Conservation (phyloP, 53 echinoderm and acorn worm species). For the Echinarachnius parma region DNA sequence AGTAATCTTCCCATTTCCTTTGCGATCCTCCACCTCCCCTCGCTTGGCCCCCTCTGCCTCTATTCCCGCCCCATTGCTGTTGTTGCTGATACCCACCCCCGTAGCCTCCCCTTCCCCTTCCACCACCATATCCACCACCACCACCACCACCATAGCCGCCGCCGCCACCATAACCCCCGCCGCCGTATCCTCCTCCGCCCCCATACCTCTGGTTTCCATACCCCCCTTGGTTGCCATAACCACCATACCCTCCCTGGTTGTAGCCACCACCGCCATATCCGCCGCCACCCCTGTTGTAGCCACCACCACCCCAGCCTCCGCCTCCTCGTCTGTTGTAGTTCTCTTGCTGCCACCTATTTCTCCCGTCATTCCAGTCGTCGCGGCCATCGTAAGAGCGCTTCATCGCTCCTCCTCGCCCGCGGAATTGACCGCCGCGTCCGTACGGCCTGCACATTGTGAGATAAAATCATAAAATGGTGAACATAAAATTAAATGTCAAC, state of each 20-base stretch:
- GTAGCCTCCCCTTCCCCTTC: slow-evolving; percentile 29
- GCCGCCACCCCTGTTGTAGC: slow-evolving; percentile 5
- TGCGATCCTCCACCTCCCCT: slow-evolving; percentile 6
- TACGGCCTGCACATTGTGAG: slow-evolving; percentile 7
- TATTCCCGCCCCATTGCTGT: neutral
- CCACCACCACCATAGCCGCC: neutral
- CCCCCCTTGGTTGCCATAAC: slow-evolving; percentile 14
- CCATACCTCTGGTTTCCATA: slow-evolving; percentile 37
- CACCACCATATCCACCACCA: neutral
- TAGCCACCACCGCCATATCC: slow-evolving; percentile 13
- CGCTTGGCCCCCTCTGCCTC: neutral
- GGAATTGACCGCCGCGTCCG: slow-evolving; percentile 17
- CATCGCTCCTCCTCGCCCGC: slow-evolving; percentile 22
- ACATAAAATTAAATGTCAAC: too few species aligned
- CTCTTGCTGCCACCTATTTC: slow-evolving; percentile 32
- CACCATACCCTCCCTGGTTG: slow-evolving; percentile 3
- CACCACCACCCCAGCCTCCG: slow-evolving; percentile 7
- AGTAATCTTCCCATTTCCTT: slow-evolving; percentile 48
- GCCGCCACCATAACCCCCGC: slow-evolving; percentile 11
- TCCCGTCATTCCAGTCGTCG: slow-evolving; percentile 37
- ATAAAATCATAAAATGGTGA: too few species aligned
- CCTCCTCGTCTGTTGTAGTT: slow-evolving; percentile 40
- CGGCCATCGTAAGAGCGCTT: slow-evolving; percentile 36
- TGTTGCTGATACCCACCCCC: slow-evolving; percentile 28
- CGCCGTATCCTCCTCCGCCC: slow-evolving; percentile 4